Evolutionary conservation across 2,797 vertebrate genomes (phyloP).

Genomic region (Synanceia verrucosa): DNA sequence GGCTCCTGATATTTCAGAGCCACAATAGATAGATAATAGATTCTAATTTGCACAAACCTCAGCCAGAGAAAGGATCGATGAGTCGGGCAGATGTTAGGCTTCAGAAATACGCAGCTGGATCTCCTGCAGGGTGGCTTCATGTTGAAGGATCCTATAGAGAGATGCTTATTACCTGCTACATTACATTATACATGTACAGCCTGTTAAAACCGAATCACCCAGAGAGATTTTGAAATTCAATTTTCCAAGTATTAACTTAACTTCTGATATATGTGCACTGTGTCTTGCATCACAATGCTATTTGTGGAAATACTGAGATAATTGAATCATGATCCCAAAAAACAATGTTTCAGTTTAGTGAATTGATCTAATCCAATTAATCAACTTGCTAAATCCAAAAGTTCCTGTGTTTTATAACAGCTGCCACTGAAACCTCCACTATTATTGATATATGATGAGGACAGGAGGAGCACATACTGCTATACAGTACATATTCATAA

Average conservation of each 20-base stretch:
- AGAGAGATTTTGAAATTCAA: neutral
- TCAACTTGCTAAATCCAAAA: constrained; percentile 25
- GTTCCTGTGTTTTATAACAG: constrained; percentile 8
- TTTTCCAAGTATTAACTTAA: neutral
- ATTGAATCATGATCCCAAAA: constrained; percentile 36
- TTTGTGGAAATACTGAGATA: constrained; percentile 11
- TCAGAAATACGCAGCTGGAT: neutral
- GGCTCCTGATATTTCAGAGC: neutral
- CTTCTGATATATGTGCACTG: neutral
- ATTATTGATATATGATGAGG: constrained; percentile 10
- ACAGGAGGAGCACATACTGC: neutral
- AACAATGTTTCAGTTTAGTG: constrained; percentile 43
- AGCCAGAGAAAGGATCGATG: neutral
- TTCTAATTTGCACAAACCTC: neutral
- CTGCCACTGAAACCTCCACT: neutral
- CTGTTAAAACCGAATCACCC: neutral
- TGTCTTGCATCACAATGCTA: neutral
- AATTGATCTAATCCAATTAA: constrained; percentile 48
- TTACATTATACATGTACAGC: neutral
- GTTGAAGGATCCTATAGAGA: neutral
- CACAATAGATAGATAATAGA: neutral
- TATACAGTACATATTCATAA: too few species aligned
- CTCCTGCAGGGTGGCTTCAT: neutral
- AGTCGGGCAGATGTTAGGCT: neutral
- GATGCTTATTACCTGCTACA: neutral